Conservation (phyloP, 2,888 invertebrate genomes). For the Lobophora halterata region DNA sequence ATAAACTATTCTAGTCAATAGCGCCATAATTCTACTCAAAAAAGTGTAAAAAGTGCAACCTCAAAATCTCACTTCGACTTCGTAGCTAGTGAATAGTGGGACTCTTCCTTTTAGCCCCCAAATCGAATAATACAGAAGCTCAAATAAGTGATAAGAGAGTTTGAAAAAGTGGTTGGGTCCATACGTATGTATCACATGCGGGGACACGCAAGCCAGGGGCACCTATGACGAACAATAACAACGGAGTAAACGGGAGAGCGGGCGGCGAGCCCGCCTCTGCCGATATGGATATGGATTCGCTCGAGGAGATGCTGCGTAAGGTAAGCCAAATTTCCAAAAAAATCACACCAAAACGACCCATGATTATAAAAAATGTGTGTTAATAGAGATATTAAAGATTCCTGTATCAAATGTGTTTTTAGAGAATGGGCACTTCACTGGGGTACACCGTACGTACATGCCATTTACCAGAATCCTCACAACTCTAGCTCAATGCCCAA, state of each 20-base stretch:
- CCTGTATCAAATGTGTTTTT: too few species aligned
- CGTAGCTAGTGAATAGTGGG: too few species aligned
- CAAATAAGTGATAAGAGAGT: constrained; percentile 14
- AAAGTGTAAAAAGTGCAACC: constrained; percentile 18
- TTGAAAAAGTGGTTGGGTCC: constrained; percentile 37
- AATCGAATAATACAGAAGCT: constrained; percentile 4
- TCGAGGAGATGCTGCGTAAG: constrained; percentile 90
- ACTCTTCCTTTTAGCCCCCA: too few species aligned
- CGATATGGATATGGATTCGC: constrained; percentile 89
- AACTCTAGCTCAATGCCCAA: too few species aligned
- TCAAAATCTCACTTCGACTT: too few species aligned
- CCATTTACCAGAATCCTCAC: too few species aligned
- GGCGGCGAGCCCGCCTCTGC: constrained; percentile 82
- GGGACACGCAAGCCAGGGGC: constrained; percentile 61
- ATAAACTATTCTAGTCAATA: constrained; percentile 43
- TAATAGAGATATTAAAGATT: too few species aligned
- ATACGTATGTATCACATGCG: constrained; percentile 36
- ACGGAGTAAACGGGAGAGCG: constrained; percentile 80
- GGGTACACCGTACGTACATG: too few species aligned
- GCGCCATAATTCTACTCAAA: constrained; percentile 25
- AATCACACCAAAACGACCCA: too few species aligned
- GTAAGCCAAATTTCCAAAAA: constrained; percentile 68
- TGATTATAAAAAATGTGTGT: too few species aligned
- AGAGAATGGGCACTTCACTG: too few species aligned
- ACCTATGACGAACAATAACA: constrained; percentile 83